Base-by-base conservation (phyloP, 1,140 invertebrate species). In the Caenorhabditis tropicalis region DNA sequence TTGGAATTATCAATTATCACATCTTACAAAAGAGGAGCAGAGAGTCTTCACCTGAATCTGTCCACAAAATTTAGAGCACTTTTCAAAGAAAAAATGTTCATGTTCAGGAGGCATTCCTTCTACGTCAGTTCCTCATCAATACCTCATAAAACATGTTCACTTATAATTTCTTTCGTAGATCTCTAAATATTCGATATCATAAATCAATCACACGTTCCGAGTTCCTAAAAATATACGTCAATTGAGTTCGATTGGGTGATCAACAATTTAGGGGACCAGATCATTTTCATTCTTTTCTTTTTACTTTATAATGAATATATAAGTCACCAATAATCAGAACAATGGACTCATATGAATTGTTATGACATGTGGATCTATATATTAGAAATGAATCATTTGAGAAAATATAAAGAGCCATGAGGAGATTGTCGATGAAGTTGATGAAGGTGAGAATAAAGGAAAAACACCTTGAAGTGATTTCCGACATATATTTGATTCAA, bases 291-390 rank as follows among this genome's bases (percentile, higher is more conserved):
- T 65, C 53, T 27, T 21, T 51, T 51, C 48, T 19, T 19, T 15
- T 12, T 19, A 51, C 15, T 51, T 15, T 56, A 10, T 27, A 56
- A 56, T 27, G 29, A 33, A 33, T 19, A 43, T 43, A 43, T 43
- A 43, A 33, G 29, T 33, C 29, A 65, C 58, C 58, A 65, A 65
- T 33, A 33, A 65, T 36, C 58, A 36, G 58, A 65, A 65, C 58
- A 65, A 65, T 33, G 24, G 19, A 6, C 9, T 9, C 7, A 16
- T 31, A 56, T n/a, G 21, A 27, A 24, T n/a, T 51, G 15, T 51
- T 19, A 51, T 56, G 53, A 56, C 53, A 24, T 56, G 4, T 6
- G 21, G 53, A 10, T 56, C 24, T 10, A 21, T 6, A 19, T 19
- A 19, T n/a, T 24, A 56, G 24, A 51, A 51, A n/a, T 51, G 49